Base-by-base conservation (phyloP, 53 echinoderm and acorn worm species). In the Actinopyga echinites region DNA sequence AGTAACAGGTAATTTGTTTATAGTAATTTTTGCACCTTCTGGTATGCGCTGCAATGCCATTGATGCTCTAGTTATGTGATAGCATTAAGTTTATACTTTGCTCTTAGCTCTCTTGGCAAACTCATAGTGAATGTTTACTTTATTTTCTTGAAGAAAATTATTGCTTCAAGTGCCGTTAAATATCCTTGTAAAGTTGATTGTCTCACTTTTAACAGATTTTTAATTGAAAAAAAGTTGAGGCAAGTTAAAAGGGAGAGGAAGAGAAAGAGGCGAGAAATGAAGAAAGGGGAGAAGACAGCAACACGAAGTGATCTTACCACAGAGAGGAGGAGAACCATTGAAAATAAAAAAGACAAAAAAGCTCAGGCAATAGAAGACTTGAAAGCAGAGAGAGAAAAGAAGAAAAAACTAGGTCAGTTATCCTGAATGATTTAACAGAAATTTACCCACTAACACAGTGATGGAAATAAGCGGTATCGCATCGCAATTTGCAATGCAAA, bases 261-360 rank as follows among this genome's bases (percentile, higher is more conserved):
- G 67, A 65, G 89, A 67, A 83, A 86, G 56, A 92, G 85, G 42
- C 86, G 90, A 30, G 91, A 96, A 56, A 83, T 78, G 80, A 85
- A 86, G 68, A 64, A 62, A 63, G 86, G 89, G 57, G 86, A 84
- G 68, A 56, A 58, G 34, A 45, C 62, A 13, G 63, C 91, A 0
- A 81, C 89, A 21, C 85, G 90, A 64, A 90, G 87, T 30, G 93
- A 95, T 75, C 80, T 88, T 13, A 93, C 90, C 44, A 91, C 88
- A 37, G 97, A 91, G 75, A 88, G 97, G 49, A 69, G 93, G 49
- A 92, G 91, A 52, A 96, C 97, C 37, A 90, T 96, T 26, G 97
- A 96, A 62, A 93, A 94, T 31, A 93, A 94, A 89, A 93, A 93
- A 59, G 97, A 96, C 85, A 94, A 90, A 79, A 96, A 96, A 69